These are phyloP conservation scores for Homalodisca vitripennis DNA, from an alignment of 1,140 invertebrate species.

Conservation along the genomic window DNA sequence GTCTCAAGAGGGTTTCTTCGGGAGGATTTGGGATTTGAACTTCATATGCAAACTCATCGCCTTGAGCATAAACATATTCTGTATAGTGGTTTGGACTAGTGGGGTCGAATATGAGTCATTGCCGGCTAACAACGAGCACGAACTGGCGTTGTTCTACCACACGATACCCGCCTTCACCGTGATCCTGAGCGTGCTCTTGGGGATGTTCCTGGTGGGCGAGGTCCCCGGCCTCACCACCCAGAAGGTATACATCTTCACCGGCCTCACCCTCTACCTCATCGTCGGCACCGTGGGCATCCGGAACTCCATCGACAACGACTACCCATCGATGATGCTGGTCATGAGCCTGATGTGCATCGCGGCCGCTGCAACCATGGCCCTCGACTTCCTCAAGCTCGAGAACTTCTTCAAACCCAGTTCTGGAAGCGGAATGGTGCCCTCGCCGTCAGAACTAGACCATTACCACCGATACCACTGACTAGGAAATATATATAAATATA, in stretches of 20 bases:
- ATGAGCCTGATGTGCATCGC: not conserved
- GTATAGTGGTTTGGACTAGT: not conserved
- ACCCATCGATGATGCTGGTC: not conserved
- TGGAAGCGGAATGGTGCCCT: too few relatives aligned
- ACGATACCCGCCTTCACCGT: not conserved
- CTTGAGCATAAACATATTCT: not conserved
- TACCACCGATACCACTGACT: too few relatives aligned
- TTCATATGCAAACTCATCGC: conserved; percentile 2
- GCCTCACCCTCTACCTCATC: not conserved
- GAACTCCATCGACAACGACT: not conserved
- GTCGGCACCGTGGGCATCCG: not conserved
- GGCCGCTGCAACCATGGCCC: not conserved
- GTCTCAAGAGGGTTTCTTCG: too few relatives aligned
- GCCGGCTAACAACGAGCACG: not conserved
- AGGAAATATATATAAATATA: too few relatives aligned
- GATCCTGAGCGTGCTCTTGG: not conserved
- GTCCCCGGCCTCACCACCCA: not conserved
- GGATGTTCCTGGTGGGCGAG: not conserved
- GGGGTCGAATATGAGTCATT: not conserved
- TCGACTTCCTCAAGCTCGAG: not conserved
- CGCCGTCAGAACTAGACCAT: too few relatives aligned
- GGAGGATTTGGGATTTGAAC: not conserved
- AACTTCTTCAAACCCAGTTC: not conserved
- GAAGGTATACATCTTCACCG: not conserved
- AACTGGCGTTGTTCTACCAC: not conserved